Evolutionary conservation across 2,113 vertebrate species (phyloP).

Genomic region (Laticauda colubrina): DNA sequence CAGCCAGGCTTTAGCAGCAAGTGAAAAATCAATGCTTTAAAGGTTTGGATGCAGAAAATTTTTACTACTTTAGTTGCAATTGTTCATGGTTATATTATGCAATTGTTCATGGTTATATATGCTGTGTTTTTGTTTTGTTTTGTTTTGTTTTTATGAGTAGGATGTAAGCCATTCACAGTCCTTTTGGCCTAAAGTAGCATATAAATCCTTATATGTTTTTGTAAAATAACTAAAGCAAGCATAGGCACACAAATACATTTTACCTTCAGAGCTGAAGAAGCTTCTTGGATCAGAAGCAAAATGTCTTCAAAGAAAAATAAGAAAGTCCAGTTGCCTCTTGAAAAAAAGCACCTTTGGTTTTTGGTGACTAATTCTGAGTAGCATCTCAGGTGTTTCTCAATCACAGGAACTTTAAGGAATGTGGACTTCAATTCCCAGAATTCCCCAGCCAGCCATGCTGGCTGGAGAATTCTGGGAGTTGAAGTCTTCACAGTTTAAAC

Average conservation of each 20-base stretch:
- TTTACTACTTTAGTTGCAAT: neutral
- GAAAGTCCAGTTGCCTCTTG: no score
- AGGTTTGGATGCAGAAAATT: neutral
- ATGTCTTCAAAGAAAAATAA: no score
- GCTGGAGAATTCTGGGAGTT: neutral
- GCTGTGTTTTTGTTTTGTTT: neutral
- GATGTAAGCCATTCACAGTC: neutral
- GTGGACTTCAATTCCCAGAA: no score
- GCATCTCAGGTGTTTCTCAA: no score
- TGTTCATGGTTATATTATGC: neutral
- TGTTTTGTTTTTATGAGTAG: neutral
- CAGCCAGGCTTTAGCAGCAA: neutral
- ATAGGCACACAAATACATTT: neutral
- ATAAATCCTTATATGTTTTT: neutral
- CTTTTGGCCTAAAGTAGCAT: neutral
- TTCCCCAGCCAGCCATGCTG: no score
- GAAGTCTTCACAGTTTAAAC: neutral
- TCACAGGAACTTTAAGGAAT: no score
- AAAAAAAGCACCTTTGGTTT: no score
- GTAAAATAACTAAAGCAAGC: neutral
- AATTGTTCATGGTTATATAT: neutral
- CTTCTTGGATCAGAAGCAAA: no score
- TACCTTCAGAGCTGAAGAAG: no score
- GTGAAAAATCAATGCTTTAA: neutral
- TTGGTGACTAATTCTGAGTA: neutral